phyloP scores from a whole-genome alignment of 2,888 invertebrate species.

The Rhamnusium bicolor region DNA sequence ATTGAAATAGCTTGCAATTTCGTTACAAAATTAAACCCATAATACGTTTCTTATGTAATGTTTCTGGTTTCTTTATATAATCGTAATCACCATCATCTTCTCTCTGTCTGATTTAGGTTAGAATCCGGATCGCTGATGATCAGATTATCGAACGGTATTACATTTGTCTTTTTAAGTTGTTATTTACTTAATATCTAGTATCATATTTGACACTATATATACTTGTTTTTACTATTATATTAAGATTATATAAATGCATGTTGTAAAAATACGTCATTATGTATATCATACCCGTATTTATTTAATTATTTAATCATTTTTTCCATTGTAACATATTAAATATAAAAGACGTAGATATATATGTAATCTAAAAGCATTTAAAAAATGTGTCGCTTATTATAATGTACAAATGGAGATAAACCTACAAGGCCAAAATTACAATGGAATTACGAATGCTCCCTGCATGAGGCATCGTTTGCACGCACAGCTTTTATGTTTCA shows the following conservation, averaged over 20 bases:
- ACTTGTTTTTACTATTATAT: no score
- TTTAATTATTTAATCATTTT: neutral
- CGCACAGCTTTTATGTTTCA: conserved; percentile 18
- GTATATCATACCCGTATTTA: neutral
- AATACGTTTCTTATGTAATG: no score
- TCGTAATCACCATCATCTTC: no score
- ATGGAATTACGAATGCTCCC: conserved; percentile 3
- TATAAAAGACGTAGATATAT: neutral
- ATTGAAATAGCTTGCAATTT: no score
- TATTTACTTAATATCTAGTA: no score
- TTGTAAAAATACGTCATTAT: neutral
- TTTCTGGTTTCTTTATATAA: no score
- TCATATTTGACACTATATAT: no score
- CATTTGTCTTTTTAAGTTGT: no score
- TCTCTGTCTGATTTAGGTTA: no score
- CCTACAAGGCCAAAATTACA: neutral
- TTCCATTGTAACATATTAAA: neutral
- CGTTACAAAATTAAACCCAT: no score
- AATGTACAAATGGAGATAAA: conserved; percentile 19
- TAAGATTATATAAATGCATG: neutral
- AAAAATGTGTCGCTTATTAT: conserved; percentile 1
- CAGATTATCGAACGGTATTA: no score
- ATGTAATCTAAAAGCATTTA: conserved; percentile 3
- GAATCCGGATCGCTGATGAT: no score
- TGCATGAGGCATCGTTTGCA: conserved; percentile 1